These are phyloP conservation scores for Urosaurus nigricauda DNA, from an alignment of 2,797 vertebrate species.

Conservation along the genomic window DNA sequence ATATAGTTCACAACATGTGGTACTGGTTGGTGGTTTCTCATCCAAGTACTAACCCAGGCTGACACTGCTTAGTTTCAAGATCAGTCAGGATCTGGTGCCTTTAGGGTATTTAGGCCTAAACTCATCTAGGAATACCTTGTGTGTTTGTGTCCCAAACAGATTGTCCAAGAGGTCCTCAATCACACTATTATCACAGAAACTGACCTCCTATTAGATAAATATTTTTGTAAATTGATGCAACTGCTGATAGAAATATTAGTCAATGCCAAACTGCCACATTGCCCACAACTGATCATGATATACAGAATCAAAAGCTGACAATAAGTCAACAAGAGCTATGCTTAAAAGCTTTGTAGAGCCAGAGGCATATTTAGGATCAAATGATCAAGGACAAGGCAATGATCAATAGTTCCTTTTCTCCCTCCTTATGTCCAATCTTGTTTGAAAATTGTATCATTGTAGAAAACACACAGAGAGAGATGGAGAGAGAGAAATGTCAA, in stretches of 20 bases:
- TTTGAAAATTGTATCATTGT: constrained; percentile 22
- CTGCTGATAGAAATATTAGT: neutral
- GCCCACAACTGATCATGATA: constrained; percentile 9
- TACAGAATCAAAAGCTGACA: neutral
- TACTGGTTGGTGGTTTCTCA: too few relatives aligned
- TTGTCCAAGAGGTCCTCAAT: too few relatives aligned
- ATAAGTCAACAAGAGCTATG: constrained; percentile 15
- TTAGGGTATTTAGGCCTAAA: too few relatives aligned
- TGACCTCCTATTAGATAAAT: neutral
- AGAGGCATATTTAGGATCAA: constrained; percentile 18
- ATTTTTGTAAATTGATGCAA: neutral
- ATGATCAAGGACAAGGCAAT: constrained; percentile 18
- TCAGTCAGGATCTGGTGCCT: too few relatives aligned
- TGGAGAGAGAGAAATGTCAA: constrained; percentile 1
- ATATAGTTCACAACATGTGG: too few relatives aligned
- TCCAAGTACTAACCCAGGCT: too few relatives aligned
- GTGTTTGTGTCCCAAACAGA: too few relatives aligned
- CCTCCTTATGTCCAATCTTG: neutral
- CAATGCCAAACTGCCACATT: neutral
- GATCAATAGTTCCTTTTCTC: constrained; percentile 9
- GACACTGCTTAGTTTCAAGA: too few relatives aligned
- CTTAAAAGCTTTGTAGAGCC: constrained; percentile 5
- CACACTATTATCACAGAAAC: neutral
- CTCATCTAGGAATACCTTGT: too few relatives aligned
- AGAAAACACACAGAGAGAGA: fast-evolving